Conservation (phyloP, 2,888 invertebrate species). For the Drosophila siamana region DNA sequence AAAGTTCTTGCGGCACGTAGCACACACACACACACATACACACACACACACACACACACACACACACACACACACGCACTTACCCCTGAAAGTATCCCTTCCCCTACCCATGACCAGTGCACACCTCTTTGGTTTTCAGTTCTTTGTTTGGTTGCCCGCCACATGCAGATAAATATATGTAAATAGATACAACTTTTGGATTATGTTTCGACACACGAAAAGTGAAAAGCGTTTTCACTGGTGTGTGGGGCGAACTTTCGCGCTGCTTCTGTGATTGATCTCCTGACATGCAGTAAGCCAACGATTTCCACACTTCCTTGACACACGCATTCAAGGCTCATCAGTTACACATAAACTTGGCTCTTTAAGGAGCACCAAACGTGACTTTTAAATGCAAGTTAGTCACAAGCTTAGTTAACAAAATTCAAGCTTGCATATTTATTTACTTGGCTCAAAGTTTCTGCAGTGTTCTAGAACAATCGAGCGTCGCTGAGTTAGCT, state of each 20-base stretch:
- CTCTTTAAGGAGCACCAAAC: too few species aligned
- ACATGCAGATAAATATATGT: conserved; percentile 75
- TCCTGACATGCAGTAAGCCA: conserved; percentile 3
- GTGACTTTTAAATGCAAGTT: too few species aligned
- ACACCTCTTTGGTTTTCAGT: background rate
- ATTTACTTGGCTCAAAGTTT: too few species aligned
- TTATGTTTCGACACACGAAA: conserved; percentile 71
- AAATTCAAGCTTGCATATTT: too few species aligned
- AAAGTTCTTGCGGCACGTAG: conserved; percentile 54
- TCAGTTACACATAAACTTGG: too few species aligned
- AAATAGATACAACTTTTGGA: conserved; percentile 75
- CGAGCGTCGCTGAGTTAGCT: too few species aligned
- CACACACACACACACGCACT: too few species aligned
- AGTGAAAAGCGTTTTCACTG: conserved; percentile 61
- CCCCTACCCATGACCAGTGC: background rate
- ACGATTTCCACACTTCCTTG: background rate
- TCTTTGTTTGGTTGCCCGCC: conserved; percentile 26
- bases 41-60: too few species aligned
- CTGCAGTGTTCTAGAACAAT: too few species aligned
- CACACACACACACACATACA: too few species aligned
- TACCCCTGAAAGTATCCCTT: background rate
- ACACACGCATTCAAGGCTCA: background rate
- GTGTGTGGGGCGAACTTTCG: background rate
- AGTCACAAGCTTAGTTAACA: too few species aligned
- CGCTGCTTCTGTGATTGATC: conserved; percentile 11